Conservation (phyloP, 2,888 invertebrate species). For the Acrobasis consociella region DNA sequence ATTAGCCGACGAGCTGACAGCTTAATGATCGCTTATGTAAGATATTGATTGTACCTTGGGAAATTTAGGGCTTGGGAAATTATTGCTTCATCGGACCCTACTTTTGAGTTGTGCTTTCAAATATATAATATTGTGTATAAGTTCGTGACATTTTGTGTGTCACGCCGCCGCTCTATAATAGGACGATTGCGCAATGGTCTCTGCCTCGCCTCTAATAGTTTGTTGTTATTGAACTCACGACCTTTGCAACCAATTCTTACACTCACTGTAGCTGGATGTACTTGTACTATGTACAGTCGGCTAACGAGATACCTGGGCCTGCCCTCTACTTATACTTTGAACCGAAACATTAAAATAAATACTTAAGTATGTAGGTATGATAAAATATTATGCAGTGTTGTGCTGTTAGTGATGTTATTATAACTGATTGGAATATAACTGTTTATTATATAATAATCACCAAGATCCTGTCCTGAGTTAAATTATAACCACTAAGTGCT, state of each 20-base stretch:
- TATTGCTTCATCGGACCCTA: conserved; percentile 25
- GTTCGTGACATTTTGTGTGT: conserved; percentile 42
- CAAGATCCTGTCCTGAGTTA: too few species aligned
- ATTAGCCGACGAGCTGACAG: too few species aligned
- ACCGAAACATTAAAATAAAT: too few species aligned
- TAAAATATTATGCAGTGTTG: too few species aligned
- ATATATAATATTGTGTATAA: conserved; percentile 5
- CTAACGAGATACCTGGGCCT: too few species aligned
- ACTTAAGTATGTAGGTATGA: too few species aligned
- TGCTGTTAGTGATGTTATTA: too few species aligned
- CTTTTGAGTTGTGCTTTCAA: conserved; percentile 10
- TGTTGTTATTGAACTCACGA: conserved; percentile 61
- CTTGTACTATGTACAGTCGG: too few species aligned
- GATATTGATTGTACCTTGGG: background rate
- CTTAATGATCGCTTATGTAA: background rate
- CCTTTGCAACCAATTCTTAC: conserved; percentile 41
- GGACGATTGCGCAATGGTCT: conserved; percentile 57
- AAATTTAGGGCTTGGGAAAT: conserved; percentile 27
- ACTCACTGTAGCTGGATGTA: conserved; percentile 19
- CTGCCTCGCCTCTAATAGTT: conserved; percentile 48
- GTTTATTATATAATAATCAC: too few species aligned
- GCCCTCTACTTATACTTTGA: too few species aligned
- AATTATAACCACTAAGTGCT: too few species aligned
- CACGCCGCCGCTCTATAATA: conserved; percentile 45
- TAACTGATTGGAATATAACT: too few species aligned